These are phyloP conservation scores for Lottia gigantea DNA, from an alignment of 2,888 invertebrate species.

Conservation along the genomic window DNA sequence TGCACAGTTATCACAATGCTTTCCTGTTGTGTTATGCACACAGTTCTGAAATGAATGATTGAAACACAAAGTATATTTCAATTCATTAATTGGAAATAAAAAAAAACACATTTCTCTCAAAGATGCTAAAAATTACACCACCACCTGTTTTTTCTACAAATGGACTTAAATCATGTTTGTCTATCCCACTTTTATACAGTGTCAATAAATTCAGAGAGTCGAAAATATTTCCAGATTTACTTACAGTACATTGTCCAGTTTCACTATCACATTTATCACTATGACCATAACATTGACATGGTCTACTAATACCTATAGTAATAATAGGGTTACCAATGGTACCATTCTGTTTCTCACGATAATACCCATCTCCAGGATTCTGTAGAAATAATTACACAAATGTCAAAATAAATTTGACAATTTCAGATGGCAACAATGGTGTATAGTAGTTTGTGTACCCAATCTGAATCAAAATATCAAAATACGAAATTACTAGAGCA, in stretches of 20 bases:
- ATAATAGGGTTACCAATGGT: slow-evolving; percentile 82
- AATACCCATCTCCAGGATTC: slow-evolving; percentile 79
- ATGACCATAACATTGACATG: slow-evolving; percentile 85
- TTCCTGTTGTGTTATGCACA: slow-evolving; percentile 83
- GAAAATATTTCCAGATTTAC: slow-evolving; percentile 70
- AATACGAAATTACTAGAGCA: too few species aligned
- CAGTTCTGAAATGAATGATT: slow-evolving; percentile 72
- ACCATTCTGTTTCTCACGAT: slow-evolving; percentile 73
- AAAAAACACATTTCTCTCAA: too few species aligned
- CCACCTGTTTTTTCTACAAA: neutral
- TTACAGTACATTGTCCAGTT: slow-evolving; percentile 86
- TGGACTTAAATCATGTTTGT: too few species aligned
- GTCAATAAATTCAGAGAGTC: too few species aligned
- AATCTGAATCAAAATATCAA: too few species aligned
- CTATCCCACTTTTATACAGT: too few species aligned
- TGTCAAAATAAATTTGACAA: too few species aligned
- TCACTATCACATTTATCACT: slow-evolving; percentile 83
- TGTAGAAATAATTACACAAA: slow-evolving; percentile 33
- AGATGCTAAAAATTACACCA: too few species aligned
- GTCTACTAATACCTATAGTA: slow-evolving; percentile 81
- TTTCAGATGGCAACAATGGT: too few species aligned
- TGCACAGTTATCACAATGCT: slow-evolving; percentile 84
- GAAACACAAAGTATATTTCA: neutral
- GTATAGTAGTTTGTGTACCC: too few species aligned
- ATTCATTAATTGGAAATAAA: neutral